Evolutionary conservation across 2,888 invertebrate species (phyloP).

Genomic region (Himalopsyche tibetana): DNA sequence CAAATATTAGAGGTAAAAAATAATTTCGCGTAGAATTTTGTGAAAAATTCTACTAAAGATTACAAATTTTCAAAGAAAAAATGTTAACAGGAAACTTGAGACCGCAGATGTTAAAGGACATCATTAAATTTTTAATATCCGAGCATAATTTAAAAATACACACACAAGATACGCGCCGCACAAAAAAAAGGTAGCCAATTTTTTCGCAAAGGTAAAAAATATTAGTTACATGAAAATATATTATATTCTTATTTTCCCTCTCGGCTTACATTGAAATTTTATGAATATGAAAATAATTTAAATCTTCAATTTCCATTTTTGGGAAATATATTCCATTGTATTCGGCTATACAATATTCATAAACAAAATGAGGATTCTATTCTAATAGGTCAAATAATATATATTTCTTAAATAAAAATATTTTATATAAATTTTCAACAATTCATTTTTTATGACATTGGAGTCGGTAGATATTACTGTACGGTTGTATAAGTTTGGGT

Average conservation of each 20-base stretch:
- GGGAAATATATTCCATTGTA: neutral
- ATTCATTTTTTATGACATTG: no score
- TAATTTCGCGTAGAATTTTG: neutral
- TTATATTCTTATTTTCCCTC: neutral
- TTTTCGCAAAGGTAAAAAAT: slow-evolving; percentile 21
- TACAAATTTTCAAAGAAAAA: slow-evolving; percentile 34
- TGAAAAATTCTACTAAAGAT: slow-evolving; percentile 11
- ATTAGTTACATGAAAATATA: slow-evolving; percentile 34
- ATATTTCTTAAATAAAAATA: no score
- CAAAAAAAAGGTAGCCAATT: slow-evolving; percentile 24
- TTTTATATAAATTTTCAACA: no score
- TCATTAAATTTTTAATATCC: slow-evolving; percentile 30
- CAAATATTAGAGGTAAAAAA: neutral
- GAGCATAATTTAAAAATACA: slow-evolving; percentile 31
- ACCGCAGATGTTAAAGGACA: slow-evolving; percentile 30
- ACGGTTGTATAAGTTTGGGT: no score
- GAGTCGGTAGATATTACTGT: no score
- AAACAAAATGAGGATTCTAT: no score
- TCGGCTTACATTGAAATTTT: neutral
- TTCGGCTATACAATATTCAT: no score
- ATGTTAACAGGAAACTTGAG: slow-evolving; percentile 34
- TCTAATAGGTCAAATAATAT: no score
- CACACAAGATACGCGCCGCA: slow-evolving; percentile 21
- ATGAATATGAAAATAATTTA: neutral
- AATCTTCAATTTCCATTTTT: neutral